A percentile compares a stretch with the other conserved stretches of the same genome.
Evolutionary conservation across 2,797 vertebrate genomes (phyloP).

Genomic region (Trichosurus vulpecula): DNA sequence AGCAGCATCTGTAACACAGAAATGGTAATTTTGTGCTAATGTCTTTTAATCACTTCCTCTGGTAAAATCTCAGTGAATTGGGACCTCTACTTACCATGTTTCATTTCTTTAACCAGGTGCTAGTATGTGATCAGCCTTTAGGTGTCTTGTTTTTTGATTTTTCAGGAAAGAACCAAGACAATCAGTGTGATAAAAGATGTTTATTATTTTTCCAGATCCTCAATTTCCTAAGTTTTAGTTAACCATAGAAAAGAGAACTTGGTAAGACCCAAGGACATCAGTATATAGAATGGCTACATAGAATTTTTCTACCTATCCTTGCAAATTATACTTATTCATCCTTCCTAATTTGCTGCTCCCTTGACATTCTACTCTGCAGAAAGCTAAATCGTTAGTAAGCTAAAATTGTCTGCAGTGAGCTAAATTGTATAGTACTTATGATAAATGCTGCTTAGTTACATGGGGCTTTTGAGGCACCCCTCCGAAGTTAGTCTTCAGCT

Average conservation of each 20-base stretch:
- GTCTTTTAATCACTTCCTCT: conserved; percentile 63
- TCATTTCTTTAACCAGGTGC: conserved; percentile 27
- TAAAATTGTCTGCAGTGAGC: not conserved
- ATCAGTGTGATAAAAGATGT: not conserved
- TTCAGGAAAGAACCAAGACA: not conserved
- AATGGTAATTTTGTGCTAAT: conserved; percentile 64
- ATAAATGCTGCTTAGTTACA: not conserved
- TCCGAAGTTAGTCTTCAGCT: not conserved
- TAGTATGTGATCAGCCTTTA: conserved; percentile 50
- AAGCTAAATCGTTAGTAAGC: not conserved
- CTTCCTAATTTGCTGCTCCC: not conserved
- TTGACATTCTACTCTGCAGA: not conserved
- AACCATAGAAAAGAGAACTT: not conserved
- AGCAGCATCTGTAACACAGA: conserved; percentile 63
- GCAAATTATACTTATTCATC: not conserved
- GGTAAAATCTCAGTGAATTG: conserved; percentile 50
- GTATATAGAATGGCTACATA: not conserved
- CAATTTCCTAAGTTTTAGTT: not conserved
- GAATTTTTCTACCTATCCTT: not conserved
- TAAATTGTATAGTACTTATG: not conserved
- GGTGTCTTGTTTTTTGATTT: conserved; percentile 41
- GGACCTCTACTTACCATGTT: not conserved
- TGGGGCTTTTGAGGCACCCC: not conserved
- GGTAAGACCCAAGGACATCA: not conserved
- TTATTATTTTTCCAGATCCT: conserved; percentile 43